phyloP scores from a whole-genome alignment of 2,113 vertebrate genomes.

The Oceanodroma tethys region DNA sequence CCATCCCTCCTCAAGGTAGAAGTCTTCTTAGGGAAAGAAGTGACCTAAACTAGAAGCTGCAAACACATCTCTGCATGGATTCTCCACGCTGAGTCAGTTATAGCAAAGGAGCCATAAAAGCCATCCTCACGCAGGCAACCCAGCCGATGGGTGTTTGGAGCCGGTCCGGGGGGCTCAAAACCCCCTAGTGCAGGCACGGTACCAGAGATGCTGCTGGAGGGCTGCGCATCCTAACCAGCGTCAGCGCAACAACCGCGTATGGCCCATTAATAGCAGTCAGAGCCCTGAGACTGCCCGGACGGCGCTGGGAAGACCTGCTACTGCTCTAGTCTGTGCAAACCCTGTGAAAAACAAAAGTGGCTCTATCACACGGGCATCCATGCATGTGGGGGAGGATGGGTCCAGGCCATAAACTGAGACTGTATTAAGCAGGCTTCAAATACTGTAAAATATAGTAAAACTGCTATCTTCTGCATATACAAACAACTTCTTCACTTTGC shows the following conservation, averaged over 20 bases:
- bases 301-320: not conserved
- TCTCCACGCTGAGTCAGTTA: rapidly evolving
- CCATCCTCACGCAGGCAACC: rapidly evolving
- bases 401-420: not conserved
- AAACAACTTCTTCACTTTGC: not conserved
- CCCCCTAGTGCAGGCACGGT: rapidly evolving
- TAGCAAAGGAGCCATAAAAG: not conserved
- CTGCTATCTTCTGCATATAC: not conserved
- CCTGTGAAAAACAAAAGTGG: not conserved
- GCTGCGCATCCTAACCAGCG: rapidly evolving
- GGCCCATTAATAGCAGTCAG: not conserved
- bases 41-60: not conserved
- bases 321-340: not conserved
- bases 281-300: rapidly evolving
- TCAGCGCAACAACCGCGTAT: not conserved
- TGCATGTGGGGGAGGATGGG: rapidly evolving
- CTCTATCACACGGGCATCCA: rapidly evolving
- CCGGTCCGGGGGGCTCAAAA: rapidly evolving
- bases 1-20: not conserved
- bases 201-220: not conserved
- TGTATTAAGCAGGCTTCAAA: not conserved
- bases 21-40: not conserved
- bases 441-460: not conserved
- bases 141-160: rapidly evolving
- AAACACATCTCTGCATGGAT: not conserved